Conservation (phyloP, 1,140 invertebrate genomes). For the Sycophaga agraensis region DNA sequence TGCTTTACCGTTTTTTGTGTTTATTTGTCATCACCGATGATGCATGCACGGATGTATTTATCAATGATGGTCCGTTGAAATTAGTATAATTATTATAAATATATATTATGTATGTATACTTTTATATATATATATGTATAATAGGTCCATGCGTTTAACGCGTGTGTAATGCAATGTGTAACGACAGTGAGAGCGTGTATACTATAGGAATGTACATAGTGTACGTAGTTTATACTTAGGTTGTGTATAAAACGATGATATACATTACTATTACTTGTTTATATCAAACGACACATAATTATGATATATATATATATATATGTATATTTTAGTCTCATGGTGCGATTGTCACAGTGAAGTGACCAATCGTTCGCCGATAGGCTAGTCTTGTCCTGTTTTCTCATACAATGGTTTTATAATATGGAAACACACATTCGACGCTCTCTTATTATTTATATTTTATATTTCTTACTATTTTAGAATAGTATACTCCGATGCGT, state of each 20-base stretch:
- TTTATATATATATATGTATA: constrained; percentile 40
- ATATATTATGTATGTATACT: constrained; percentile 19
- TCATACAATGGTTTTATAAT: constrained; percentile 36
- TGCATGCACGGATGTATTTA: constrained; percentile 19
- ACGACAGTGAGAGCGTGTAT: constrained; percentile 50
- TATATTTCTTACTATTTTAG: constrained; percentile 14
- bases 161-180: constrained; percentile 50
- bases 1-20: neutral
- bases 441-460: constrained; percentile 13
- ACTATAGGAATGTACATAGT: constrained; percentile 57
- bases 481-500: constrained; percentile 31
- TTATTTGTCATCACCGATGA: constrained; percentile 33
- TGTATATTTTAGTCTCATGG: constrained; percentile 57
- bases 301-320: constrained; percentile 58
- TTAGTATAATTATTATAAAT: constrained; percentile 30
- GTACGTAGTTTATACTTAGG: constrained; percentile 56
- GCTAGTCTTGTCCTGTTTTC: constrained; percentile 54
- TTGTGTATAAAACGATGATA: constrained; percentile 59
- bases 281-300: constrained; percentile 58
- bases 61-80: neutral
- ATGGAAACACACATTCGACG: constrained; percentile 32
- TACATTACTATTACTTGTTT: constrained; percentile 53
- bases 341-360: constrained; percentile 44
- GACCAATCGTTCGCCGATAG: constrained; percentile 45
- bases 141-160: constrained; percentile 48